Base-by-base conservation (phyloP, 2,888 invertebrate genomes). In the Dryobotodes eremita region DNA sequence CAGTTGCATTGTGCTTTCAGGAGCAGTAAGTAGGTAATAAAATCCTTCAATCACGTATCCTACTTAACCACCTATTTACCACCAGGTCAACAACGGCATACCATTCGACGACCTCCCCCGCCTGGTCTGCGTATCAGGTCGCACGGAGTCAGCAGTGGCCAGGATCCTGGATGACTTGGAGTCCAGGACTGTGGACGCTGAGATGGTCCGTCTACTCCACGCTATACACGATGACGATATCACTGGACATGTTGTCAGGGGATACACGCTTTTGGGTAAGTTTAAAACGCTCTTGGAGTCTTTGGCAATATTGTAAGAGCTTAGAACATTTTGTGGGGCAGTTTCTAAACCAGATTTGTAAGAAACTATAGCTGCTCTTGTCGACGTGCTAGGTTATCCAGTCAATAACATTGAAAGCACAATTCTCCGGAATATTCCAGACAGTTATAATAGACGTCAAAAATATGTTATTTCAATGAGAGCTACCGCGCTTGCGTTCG, bases 131-230 rank as follows among this genome's bases (percentile, higher is more conserved):
- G 97, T 97, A 80, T 98, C 98, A 62, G 99, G 99, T 0, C 97
- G 99, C 74, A 98, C 98, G 0, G 98, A 98, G 90, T 98, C 98
- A 73, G 98, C 98, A 0, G 97, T 99, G 0, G 97, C 97, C 62
- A 94, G 93, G 71, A 95, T 99, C 80, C 93, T 98, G 13, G 96
- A 98, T 81, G 97, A 98, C 72, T 93, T 98, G 48, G 97, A 97
- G 86, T 97, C 96, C 13, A 97, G 96, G 86, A 97, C 97, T 0
- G 93, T 98, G 0, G 98, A 98, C 90, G 96, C 95, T 0, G 98
- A 98, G 87, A 97, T 97, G 62, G 92, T 98, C 46, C 96, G 97
- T 36, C 94, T 98, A 1, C 92, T 97, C 65, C 98, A 98, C 64
- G 96, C 97, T 15, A 95, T 98, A 53, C 97, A 97, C 80, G 94